phyloP scores from a whole-genome alignment of 2,888 invertebrate species.

The Idaea dimidiata region DNA sequence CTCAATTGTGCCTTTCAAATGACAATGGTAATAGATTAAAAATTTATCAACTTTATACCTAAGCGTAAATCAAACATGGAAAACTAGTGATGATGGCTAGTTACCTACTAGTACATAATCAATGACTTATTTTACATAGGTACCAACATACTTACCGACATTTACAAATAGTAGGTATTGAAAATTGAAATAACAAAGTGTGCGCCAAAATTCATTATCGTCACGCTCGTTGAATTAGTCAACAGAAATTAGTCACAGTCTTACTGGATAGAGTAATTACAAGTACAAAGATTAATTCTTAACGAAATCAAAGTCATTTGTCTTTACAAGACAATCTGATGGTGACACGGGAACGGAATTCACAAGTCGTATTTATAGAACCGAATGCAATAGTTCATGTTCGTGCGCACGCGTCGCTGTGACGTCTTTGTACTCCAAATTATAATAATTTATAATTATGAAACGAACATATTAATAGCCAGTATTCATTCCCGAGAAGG shows the following conservation, averaged over 20 bases:
- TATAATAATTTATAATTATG: too few relatives aligned
- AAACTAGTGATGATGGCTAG: too few relatives aligned
- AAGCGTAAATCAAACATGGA: too few relatives aligned
- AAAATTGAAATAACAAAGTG: conserved; percentile 42
- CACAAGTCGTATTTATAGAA: conserved; percentile 46
- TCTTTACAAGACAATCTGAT: conserved; percentile 56
- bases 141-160: too few relatives aligned
- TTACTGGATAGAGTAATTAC: conserved; percentile 61
- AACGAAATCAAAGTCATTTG: conserved; percentile 62
- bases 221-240: conserved; percentile 50
- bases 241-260: conserved; percentile 60
- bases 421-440: conserved; percentile 39
- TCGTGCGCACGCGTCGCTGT: conserved; percentile 41
- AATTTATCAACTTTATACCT: too few relatives aligned
- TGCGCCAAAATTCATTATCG: conserved; percentile 46
- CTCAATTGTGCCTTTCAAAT: too few relatives aligned
- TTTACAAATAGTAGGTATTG: too few relatives aligned
- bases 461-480: too few relatives aligned
- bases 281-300: conserved; percentile 63
- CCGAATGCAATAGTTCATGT: conserved; percentile 34
- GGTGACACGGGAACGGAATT: conserved; percentile 43
- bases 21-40: too few relatives aligned
- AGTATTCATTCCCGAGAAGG: too few relatives aligned
- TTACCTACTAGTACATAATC: too few relatives aligned
- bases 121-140: too few relatives aligned